These are phyloP conservation scores for Pardalotus punctatus DNA, from an alignment of 2,113 vertebrate species.

Conservation along the genomic window DNA sequence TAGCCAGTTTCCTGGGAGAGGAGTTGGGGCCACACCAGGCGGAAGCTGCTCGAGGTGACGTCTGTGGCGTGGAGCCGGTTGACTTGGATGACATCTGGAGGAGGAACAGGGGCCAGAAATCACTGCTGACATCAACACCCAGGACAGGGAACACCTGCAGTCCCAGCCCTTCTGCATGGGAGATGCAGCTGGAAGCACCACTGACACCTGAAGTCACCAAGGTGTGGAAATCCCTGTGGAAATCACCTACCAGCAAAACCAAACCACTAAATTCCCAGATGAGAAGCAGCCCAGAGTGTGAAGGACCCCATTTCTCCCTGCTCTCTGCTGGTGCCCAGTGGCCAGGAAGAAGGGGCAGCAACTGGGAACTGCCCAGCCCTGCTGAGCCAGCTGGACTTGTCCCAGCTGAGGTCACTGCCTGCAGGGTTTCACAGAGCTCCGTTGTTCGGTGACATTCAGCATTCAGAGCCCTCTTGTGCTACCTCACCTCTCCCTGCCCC, in stretches of 20 bases:
- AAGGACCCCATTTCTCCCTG: not conserved
- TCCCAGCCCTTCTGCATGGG: not conserved
- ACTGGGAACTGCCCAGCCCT: not conserved
- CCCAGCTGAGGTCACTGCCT: not conserved
- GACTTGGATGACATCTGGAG: conserved; percentile 82
- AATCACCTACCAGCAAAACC: not conserved
- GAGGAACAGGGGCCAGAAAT: not conserved
- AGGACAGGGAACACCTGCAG: accelerated
- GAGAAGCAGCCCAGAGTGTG: not conserved
- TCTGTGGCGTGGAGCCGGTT: conserved; percentile 80
- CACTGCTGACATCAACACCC: not conserved
- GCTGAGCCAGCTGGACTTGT: not conserved
- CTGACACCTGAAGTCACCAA: not conserved
- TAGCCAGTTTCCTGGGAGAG: conserved; percentile 73
- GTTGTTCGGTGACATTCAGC: not conserved
- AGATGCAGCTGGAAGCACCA: not conserved
- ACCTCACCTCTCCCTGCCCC: not conserved
- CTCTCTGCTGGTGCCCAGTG: not conserved
- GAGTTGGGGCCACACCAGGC: conserved; percentile 83
- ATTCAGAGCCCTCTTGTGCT: not conserved
- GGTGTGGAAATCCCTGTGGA: not conserved
- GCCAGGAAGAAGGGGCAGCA: not conserved
- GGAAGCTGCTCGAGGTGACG: conserved; percentile 80
- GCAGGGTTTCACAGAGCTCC: not conserved
- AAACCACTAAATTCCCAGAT: accelerated